These are phyloP conservation scores for Parnassius glacialis DNA, from an alignment of 2,888 invertebrate genomes.

Conservation along the genomic window DNA sequence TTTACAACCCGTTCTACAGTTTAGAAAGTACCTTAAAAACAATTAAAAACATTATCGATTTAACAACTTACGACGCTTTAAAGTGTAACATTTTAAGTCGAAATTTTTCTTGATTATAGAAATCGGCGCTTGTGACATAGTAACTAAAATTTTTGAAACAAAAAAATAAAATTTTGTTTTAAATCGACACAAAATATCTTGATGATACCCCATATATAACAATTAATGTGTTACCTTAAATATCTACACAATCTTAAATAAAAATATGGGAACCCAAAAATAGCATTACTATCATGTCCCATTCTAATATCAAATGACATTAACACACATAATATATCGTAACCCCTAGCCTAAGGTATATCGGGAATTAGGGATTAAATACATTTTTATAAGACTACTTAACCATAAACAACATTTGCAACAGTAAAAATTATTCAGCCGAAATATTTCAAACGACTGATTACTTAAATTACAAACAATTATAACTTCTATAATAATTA, in stretches of 20 bases:
- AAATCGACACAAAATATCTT: slow-evolving; percentile 20
- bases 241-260: slow-evolving; percentile 15
- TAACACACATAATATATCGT: slow-evolving; percentile 27
- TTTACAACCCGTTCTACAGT: too few relatives aligned
- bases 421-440: slow-evolving; percentile 47
- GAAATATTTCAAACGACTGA: slow-evolving; percentile 14
- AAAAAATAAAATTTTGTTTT: background rate
- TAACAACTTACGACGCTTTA: too few relatives aligned
- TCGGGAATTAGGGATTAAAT: slow-evolving; percentile 66
- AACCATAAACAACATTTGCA: slow-evolving; percentile 67
- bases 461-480: slow-evolving; percentile 9
- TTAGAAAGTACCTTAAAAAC: too few relatives aligned
- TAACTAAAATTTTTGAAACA: background rate
- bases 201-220: slow-evolving; percentile 12
- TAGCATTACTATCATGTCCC: background rate
- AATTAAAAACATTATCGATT: too few relatives aligned
- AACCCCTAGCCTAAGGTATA: slow-evolving; percentile 42
- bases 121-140: background rate
- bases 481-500: background rate
- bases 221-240: slow-evolving; percentile 20
- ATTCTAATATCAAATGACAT: slow-evolving; percentile 7
- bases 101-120: too few relatives aligned
- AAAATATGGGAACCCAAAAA: slow-evolving; percentile 8
- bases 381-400: slow-evolving; percentile 60
- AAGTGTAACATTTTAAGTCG: too few relatives aligned